Evolutionary conservation across 2,888 invertebrate genomes (phyloP), one percentile per base, ranked within the genome.

Genomic region (Cerastis rubricosa): DNA sequence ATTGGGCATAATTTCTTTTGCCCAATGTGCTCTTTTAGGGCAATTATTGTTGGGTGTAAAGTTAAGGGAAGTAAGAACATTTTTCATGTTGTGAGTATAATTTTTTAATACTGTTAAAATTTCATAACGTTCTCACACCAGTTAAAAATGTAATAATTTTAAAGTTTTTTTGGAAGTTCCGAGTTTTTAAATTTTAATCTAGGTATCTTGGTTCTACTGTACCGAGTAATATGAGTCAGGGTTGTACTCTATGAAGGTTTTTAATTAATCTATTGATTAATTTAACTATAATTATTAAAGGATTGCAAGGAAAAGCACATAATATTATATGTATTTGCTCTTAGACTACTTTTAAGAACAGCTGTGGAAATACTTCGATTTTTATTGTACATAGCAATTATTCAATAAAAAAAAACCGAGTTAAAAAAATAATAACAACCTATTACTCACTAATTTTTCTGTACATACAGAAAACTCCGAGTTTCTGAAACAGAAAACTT

Each of bases 11-110:
- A 80, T 73, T 74, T 76, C 63, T 74, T 51, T 43, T 71, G 68
- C 12, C 70, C 71, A 49, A 59, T 76, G 63, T 25, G 19, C 54
- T 40, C 76, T 72, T 76, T 81, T 71, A 64, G 71, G 57, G 35
- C 71, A 81, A 82, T 84, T 76, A 82, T 84, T 76, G 67, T 40
- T 71, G 71, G 54, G 61, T 78, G 67, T 68, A 78, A 81, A 64
- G 12, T 74, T 81, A n/a, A 5, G n/a, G 51, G 22, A 63, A 71
- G 66, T 64, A 12, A 57, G 67, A 66, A 71, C 1, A 1, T 4
- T 43, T 81, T 40, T 22, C 19, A 35, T 29, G 12, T n/a, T 29
- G 12, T n/a, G 8, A n/a, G 22, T 17, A 49, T 54, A 2, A 49
- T 64, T 78, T 63, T 35, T n/a, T 43, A 5, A 7, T 45, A 25